Percentiles rank a stretch among this genome's conserved stretches.
Evolutionary conservation across 2,888 invertebrate genomes (phyloP).

Genomic region (Drosophila algonquin): DNA sequence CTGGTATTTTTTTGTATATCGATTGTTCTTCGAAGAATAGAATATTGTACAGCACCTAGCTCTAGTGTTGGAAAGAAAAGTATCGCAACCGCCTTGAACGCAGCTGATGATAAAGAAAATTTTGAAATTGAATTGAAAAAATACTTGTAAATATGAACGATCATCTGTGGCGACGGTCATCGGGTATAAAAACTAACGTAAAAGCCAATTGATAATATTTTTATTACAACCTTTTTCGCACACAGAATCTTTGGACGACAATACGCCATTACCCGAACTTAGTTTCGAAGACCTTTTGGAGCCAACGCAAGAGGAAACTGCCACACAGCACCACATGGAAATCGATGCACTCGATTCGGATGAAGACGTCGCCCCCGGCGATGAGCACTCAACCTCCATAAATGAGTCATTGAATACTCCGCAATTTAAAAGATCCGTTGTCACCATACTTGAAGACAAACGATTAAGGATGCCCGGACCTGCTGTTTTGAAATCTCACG

Average conservation of each 20-base stretch:
- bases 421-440: conserved; percentile 60
- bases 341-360: conserved; percentile 38
- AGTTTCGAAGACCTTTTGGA: conserved; percentile 79
- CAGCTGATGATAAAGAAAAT: conserved; percentile 64
- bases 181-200: conserved; percentile 10
- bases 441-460: conserved; percentile 66
- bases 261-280: conserved; percentile 72
- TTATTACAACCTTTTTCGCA: conserved; percentile 1
- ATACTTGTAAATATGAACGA: conserved; percentile 46
- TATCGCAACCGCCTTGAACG: conserved; percentile 31
- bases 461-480: conserved; percentile 36
- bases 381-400: conserved; percentile 22
- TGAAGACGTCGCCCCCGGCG: conserved; percentile 40
- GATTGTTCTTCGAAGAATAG: background rate
- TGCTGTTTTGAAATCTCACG: conserved; percentile 37
- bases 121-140: conserved; percentile 69
- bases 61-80: conserved; percentile 9
- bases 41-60: background rate
- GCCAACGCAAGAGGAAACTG: conserved; percentile 58
- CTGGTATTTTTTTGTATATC: background rate
- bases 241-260: conserved; percentile 73
- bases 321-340: conserved; percentile 45
- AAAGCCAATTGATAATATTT: background rate
- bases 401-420: conserved; percentile 72
- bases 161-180: conserved; percentile 16